Evolutionary conservation across 2,888 invertebrate species (phyloP).

Genomic region (Mythimna albipuncta): DNA sequence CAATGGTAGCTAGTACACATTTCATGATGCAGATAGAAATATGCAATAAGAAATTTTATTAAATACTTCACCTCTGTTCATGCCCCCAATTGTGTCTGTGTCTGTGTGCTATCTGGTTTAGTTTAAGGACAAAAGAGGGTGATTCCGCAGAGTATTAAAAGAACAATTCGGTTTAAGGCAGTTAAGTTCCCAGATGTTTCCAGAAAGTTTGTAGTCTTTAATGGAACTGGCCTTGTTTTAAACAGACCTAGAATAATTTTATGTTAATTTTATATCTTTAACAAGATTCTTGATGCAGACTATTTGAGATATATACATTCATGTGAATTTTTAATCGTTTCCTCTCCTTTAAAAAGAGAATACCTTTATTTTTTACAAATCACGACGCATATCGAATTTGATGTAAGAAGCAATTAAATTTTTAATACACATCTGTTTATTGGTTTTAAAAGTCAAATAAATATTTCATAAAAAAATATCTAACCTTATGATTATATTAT

Average conservation of each 20-base stretch:
- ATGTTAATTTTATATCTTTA: conserved; percentile 45
- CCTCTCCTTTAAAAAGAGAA: neutral
- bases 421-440: too few species aligned
- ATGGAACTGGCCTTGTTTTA: conserved; percentile 50
- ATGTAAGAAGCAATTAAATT: too few species aligned
- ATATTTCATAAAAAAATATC: neutral
- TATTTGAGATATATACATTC: conserved; percentile 20
- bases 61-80: neutral
- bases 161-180: conserved; percentile 53
- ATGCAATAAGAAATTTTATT: conserved; percentile 19
- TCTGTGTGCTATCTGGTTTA: conserved; percentile 8
- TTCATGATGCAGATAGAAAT: conserved; percentile 1
- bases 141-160: conserved; percentile 45
- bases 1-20: neutral
- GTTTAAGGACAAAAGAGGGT: conserved; percentile 37
- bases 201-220: conserved; percentile 55
- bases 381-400: neutral
- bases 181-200: conserved; percentile 56
- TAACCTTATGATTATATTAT: neutral
- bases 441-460: neutral
- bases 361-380: neutral
- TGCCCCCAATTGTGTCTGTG: neutral
- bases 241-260: conserved; percentile 42
- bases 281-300: conserved; percentile 23
- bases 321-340: neutral